These are phyloP conservation scores for Enteromius thamalakanensis DNA, from an alignment of 2,797 vertebrate species.

Conservation along the genomic window DNA sequence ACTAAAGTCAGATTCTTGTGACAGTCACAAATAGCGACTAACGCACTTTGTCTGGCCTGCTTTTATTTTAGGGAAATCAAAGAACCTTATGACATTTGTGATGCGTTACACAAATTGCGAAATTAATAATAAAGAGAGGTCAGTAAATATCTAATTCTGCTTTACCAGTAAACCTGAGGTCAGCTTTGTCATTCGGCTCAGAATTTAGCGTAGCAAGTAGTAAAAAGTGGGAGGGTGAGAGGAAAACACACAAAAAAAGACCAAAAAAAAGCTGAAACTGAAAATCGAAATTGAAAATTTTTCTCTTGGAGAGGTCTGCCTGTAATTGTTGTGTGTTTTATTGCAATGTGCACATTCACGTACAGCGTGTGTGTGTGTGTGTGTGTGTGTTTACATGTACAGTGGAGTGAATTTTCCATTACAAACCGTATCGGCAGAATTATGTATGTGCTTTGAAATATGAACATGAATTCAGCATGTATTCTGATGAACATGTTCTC, in stretches of 20 bases:
- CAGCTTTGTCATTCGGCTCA: background rate
- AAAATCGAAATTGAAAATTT: slow-evolving; percentile 10
- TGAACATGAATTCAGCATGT: background rate
- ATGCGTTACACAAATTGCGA: slow-evolving; percentile 53
- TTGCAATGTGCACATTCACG: background rate
- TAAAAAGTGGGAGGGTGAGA: background rate
- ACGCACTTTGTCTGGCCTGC: slow-evolving; percentile 8
- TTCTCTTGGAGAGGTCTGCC: background rate
- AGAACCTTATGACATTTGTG: slow-evolving; percentile 46
- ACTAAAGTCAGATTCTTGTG: slow-evolving; percentile 46
- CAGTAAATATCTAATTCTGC: slow-evolving; percentile 4
- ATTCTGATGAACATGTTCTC: background rate
- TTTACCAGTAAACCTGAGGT: slow-evolving; percentile 22
- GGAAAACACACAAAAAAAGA: background rate
- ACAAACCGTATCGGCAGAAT: background rate
- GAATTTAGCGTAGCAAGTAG: background rate
- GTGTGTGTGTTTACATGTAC: background rate
- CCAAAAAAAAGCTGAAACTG: background rate
- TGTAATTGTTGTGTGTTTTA: background rate
- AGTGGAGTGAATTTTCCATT: background rate
- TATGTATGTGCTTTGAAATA: background rate
- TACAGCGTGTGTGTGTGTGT: background rate
- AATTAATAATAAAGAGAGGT: slow-evolving; percentile 53
- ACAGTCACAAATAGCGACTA: slow-evolving; percentile 19
- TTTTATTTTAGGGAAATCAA: slow-evolving; percentile 45